These are phyloP conservation scores for Stegostoma tigrinum DNA, from an alignment of 2,113 vertebrate species.

Conservation along the genomic window DNA sequence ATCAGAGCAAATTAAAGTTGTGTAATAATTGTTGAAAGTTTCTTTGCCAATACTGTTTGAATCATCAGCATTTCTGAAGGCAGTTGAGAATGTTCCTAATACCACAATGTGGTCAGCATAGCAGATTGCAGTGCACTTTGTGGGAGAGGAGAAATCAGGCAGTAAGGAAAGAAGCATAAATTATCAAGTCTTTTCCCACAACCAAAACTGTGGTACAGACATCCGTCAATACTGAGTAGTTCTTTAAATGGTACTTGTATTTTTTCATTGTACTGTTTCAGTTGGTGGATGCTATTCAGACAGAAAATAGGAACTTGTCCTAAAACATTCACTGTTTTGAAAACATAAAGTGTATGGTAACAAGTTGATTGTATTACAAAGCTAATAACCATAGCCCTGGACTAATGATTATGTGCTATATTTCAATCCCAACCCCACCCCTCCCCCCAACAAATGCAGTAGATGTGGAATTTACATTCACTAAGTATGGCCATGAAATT, in stretches of 20 bases:
- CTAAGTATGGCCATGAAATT: too few relatives aligned
- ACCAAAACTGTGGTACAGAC: background rate
- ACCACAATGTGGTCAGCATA: background rate
- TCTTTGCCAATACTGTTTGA: background rate
- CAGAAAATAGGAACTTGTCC: background rate
- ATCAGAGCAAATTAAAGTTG: background rate
- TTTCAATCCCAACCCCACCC: too few relatives aligned
- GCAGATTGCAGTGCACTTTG: background rate
- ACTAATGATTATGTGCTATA: too few relatives aligned
- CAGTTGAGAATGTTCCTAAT: background rate
- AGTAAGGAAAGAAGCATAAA: background rate
- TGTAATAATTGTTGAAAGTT: background rate
- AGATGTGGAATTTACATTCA: too few relatives aligned
- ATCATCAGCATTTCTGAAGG: background rate
- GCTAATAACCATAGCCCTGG: too few relatives aligned
- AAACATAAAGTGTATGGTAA: background rate
- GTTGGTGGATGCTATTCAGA: background rate
- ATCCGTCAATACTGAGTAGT: background rate
- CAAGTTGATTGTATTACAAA: too few relatives aligned
- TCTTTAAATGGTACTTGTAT: background rate
- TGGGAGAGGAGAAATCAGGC: background rate
- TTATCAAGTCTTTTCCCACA: background rate
- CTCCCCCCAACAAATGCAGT: too few relatives aligned
- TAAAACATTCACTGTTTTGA: background rate
- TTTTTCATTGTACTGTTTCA: background rate